These are phyloP conservation scores for Cyanoramphus novaezelandiae DNA, from an alignment of 2,113 vertebrate genomes.

Conservation along the genomic window DNA sequence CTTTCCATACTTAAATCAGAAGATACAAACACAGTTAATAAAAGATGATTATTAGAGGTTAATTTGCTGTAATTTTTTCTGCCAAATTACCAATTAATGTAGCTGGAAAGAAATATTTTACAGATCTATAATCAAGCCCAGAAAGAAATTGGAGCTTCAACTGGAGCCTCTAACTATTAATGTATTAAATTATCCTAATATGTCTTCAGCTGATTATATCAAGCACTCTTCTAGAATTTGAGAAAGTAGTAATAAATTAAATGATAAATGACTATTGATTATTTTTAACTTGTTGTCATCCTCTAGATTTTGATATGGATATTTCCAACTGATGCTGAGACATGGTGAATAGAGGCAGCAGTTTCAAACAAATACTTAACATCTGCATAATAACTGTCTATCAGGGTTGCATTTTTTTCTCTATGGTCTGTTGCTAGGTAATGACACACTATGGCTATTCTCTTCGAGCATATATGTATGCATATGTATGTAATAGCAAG, in stretches of 20 bases:
- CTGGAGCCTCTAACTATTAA: conserved; percentile 17
- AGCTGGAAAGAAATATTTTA: conserved; percentile 55
- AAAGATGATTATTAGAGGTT: conserved; percentile 36
- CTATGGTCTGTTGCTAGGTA: neutral
- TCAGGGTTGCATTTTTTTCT: neutral
- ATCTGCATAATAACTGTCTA: neutral
- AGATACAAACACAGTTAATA: neutral
- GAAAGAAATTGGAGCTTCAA: conserved; percentile 17
- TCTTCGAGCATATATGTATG: neutral
- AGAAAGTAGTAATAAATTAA: conserved; percentile 51
- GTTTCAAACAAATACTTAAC: neutral
- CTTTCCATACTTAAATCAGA: neutral
- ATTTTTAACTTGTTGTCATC: conserved; percentile 18
- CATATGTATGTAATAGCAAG: neutral
- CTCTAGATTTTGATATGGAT: conserved; percentile 9
- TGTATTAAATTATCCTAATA: conserved; percentile 52
- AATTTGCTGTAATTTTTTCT: conserved; percentile 51
- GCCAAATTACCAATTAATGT: conserved; percentile 52
- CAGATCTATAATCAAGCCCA: conserved; percentile 49
- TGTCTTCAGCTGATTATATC: conserved; percentile 55
- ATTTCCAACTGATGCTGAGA: neutral
- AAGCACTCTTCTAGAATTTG: conserved; percentile 43
- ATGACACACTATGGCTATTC: neutral
- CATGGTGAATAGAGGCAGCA: neutral
- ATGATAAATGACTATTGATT: conserved; percentile 39